These are phyloP conservation scores for Philereme transversata DNA, from an alignment of 2,888 invertebrate genomes.

Conservation along the genomic window DNA sequence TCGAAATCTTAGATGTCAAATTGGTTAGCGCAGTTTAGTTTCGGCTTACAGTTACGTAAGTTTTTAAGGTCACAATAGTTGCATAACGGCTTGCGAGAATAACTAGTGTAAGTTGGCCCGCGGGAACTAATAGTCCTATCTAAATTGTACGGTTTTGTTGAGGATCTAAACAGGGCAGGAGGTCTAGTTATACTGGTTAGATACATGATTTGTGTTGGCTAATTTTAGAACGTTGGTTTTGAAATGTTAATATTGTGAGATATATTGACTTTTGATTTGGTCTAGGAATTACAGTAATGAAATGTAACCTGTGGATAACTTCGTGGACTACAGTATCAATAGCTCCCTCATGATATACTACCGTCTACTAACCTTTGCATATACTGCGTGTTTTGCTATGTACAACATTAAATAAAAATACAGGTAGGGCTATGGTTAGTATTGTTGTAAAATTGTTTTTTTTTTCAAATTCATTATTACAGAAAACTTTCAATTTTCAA, in stretches of 20 bases:
- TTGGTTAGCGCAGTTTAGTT: slow-evolving; percentile 43
- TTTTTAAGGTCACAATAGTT: slow-evolving; percentile 72
- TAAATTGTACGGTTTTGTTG: slow-evolving; percentile 32
- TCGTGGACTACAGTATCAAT: too few relatives aligned
- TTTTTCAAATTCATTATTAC: too few relatives aligned
- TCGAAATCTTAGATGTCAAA: slow-evolving; percentile 32
- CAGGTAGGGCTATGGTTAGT: too few relatives aligned
- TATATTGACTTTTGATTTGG: slow-evolving; percentile 44
- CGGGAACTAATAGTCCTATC: slow-evolving; percentile 43
- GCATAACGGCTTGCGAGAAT: slow-evolving; percentile 65
- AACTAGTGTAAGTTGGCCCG: slow-evolving; percentile 55
- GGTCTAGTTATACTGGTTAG: slow-evolving; percentile 44
- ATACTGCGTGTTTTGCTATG: too few relatives aligned
- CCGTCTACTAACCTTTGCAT: too few relatives aligned
- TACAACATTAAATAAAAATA: too few relatives aligned
- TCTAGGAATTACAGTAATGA: slow-evolving; percentile 22
- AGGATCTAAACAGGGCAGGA: slow-evolving; percentile 36
- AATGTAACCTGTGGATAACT: too few relatives aligned
- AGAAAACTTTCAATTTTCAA: too few relatives aligned
- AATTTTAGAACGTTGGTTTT: slow-evolving; percentile 69
- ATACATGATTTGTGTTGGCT: slow-evolving; percentile 58
- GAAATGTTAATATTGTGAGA: slow-evolving; percentile 53
- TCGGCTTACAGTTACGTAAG: slow-evolving; percentile 72
- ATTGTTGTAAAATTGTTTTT: too few relatives aligned
- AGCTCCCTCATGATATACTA: too few relatives aligned